These are phyloP conservation scores for Pandion haliaetus DNA, from an alignment of 2,113 vertebrate genomes.

Conservation along the genomic window DNA sequence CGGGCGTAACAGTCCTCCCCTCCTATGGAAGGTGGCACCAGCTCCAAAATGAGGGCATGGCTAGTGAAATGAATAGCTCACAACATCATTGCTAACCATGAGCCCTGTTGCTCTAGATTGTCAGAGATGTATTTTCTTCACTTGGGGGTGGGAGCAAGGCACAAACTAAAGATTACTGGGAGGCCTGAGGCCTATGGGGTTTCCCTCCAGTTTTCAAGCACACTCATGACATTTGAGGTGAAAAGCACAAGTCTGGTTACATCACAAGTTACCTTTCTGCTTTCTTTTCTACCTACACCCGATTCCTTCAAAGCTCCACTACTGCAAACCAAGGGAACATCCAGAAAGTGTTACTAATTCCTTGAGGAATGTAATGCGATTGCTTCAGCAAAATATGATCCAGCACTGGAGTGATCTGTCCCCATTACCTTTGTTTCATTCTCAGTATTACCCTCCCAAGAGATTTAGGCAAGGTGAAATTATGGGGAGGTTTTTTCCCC, in stretches of 20 bases:
- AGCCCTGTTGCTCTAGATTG: neutral
- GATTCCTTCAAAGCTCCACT: neutral
- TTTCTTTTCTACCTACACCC: neutral
- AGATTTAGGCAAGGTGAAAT: neutral
- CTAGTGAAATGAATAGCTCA: neutral
- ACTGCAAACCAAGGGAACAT: neutral
- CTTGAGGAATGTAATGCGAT: rapidly evolving
- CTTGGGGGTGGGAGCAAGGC: neutral
- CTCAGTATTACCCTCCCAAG: neutral
- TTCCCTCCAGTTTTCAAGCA: neutral
- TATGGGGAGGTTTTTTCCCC: rapidly evolving
- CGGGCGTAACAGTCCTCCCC: neutral
- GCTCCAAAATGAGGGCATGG: neutral
- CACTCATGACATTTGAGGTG: neutral
- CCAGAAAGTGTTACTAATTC: neutral
- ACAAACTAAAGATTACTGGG: neutral
- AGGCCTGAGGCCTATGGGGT: too few relatives aligned
- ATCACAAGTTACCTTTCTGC: neutral
- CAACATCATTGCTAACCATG: neutral
- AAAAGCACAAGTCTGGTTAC: neutral
- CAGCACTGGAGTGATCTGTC: neutral
- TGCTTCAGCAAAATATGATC: neutral
- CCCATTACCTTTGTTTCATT: neutral
- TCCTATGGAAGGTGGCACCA: neutral
- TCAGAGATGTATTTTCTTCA: neutral